Evolutionary conservation across 2,113 vertebrate species (phyloP).

Genomic region (Hypocryptadius cinnamomeus): DNA sequence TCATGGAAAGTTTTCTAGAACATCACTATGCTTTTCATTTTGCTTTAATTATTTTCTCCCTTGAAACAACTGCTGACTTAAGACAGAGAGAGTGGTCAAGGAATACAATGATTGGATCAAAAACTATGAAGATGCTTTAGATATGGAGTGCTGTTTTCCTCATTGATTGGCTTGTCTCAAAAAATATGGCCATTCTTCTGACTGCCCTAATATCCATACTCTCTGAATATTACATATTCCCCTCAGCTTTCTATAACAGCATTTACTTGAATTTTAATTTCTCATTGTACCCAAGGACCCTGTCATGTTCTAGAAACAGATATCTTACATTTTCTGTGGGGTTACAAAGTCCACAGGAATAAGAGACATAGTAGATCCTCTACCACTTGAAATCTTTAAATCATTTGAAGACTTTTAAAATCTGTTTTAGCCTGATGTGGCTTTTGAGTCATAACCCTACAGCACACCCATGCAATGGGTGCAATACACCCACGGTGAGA

Average conservation of each 20-base stretch:
- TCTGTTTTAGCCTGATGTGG: background rate
- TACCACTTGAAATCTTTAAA: background rate
- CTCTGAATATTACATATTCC: background rate
- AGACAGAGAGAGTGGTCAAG: background rate
- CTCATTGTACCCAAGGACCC: background rate
- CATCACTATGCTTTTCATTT: background rate
- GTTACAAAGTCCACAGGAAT: background rate
- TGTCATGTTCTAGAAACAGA: background rate
- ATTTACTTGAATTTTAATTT: background rate
- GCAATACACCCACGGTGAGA: background rate
- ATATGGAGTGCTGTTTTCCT: background rate
- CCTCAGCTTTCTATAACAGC: background rate
- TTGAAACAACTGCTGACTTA: background rate
- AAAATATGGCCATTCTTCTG: background rate
- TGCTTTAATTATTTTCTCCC: background rate
- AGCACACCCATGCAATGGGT: fast-evolving
- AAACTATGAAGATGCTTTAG: background rate
- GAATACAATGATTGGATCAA: background rate
- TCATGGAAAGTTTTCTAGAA: background rate
- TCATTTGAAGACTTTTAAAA: background rate
- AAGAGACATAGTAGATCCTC: background rate
- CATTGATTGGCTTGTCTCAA: background rate
- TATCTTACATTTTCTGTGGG: background rate
- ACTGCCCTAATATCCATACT: background rate
- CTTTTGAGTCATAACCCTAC: background rate